A percentile compares a stretch with the other conserved stretches of the same genome.
Conservation (phyloP, 2,113 vertebrate genomes). For the Gasterosteus nipponicus region DNA sequence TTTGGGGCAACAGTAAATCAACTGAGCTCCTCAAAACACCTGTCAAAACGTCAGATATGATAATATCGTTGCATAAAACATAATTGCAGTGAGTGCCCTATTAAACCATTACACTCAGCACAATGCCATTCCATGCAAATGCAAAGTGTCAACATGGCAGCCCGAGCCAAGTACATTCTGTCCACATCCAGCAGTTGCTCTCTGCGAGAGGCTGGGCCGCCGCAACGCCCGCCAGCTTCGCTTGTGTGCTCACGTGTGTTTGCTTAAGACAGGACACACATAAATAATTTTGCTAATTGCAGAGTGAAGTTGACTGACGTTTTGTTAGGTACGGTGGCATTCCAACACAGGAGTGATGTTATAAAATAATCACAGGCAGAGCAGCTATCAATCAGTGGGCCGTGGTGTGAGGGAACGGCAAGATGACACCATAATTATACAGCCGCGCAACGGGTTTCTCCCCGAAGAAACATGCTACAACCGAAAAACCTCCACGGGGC, state of each 20-base stretch:
- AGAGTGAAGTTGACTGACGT: constrained; percentile 77
- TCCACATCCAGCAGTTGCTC: constrained; percentile 36
- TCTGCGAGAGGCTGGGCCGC: constrained; percentile 21
- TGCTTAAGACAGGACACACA: constrained; percentile 61
- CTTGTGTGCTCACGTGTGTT: constrained; percentile 61
- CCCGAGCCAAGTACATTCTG: constrained; percentile 66
- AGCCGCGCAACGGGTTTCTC: constrained; percentile 76
- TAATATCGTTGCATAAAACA: constrained; percentile 23
- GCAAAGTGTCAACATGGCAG: constrained; percentile 39
- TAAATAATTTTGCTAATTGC: constrained; percentile 77
- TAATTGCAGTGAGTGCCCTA: constrained; percentile 39
- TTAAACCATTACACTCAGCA: constrained; percentile 36
- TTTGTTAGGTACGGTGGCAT: constrained; percentile 64
- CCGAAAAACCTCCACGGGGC: constrained; percentile 62
- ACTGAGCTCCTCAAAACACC: constrained; percentile 17
- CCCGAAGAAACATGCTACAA: constrained; percentile 76
- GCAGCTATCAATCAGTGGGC: constrained; percentile 72
- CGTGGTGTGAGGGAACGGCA: constrained; percentile 63
- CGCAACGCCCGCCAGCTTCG: constrained; percentile 42
- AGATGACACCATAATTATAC: constrained; percentile 79
- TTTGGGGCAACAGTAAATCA: constrained; percentile 52
- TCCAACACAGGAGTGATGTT: constrained; percentile 69
- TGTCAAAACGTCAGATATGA: constrained; percentile 43
- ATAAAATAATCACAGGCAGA: constrained; percentile 80
- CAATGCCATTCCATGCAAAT: constrained; percentile 50